A percentile compares a stretch with the other conserved stretches of the same genome.
These are phyloP conservation scores for Mycteria americana DNA, from an alignment of 2,797 vertebrate species.

Conservation along the genomic window DNA sequence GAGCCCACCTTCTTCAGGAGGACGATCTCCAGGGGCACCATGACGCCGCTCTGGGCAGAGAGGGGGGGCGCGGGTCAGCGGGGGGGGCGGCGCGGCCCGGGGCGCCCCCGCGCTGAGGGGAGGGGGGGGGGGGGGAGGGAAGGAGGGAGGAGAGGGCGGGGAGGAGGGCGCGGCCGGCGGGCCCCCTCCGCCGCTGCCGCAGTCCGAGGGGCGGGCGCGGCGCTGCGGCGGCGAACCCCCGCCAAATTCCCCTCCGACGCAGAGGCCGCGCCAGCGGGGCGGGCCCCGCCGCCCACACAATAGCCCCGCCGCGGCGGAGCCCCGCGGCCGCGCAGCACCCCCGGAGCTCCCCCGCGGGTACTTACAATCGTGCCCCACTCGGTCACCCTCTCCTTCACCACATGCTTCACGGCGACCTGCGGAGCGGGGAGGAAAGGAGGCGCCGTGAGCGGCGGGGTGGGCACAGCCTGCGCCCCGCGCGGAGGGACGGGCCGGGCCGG, in stretches of 20 bases:
- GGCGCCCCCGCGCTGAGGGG: not conserved
- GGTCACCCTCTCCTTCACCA: constrained; percentile 90
- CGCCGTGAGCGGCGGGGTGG: not conserved
- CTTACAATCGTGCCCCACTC: constrained; percentile 93
- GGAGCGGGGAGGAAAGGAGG: not conserved
- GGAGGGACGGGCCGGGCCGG: not conserved
- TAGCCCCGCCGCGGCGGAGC: not conserved
- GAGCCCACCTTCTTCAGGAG: constrained; percentile 94
- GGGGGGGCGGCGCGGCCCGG: not conserved
- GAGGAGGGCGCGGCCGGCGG: not conserved
- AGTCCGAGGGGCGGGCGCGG: constrained; percentile 56
- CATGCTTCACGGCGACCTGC: constrained; percentile 94
- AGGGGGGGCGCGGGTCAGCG: not conserved
- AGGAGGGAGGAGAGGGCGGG: not conserved
- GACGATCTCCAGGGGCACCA: constrained; percentile 93
- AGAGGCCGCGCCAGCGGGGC: constrained; percentile 36
- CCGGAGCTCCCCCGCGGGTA: not conserved
- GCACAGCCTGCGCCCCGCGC: not conserved
- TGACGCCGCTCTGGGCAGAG: constrained; percentile 79
- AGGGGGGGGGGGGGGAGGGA: not conserved
- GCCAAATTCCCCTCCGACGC: constrained; percentile 17
- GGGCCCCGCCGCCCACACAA: constrained; percentile 37
- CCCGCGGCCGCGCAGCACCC: not conserved
- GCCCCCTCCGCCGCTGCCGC: constrained; percentile 34
- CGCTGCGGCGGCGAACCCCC: constrained; percentile 10